Percentiles rank a stretch among this genome's conserved stretches.
Evolutionary conservation across 2,888 invertebrate species (phyloP).

Genomic region (Parnassius apollo): DNA sequence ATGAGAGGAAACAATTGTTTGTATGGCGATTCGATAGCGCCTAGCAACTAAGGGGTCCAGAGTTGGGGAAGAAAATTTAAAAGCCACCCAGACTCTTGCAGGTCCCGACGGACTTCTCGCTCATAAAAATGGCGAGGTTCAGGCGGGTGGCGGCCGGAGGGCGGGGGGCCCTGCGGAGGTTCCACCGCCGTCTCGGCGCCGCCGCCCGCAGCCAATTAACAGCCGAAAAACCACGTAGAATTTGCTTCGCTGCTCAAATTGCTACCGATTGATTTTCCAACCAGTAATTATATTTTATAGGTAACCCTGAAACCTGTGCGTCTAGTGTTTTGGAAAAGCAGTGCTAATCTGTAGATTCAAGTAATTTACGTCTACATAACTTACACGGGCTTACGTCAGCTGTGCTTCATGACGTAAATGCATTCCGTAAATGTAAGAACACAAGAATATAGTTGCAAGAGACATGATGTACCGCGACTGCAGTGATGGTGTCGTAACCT

Average conservation of each 20-base stretch:
- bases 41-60: conserved; percentile 51
- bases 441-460: conserved; percentile 13
- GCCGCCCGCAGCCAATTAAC: conserved; percentile 81
- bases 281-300: conserved; percentile 47
- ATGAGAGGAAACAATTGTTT: not conserved
- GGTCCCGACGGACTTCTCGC: conserved; percentile 68
- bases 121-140: conserved; percentile 70
- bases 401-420: not conserved
- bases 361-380: too few relatives aligned
- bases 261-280: conserved; percentile 78
- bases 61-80: conserved; percentile 61
- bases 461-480: conserved; percentile 44
- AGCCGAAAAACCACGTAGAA: conserved; percentile 73
- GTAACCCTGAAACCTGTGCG: not conserved
- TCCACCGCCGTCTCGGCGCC: conserved; percentile 80
- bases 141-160: conserved; percentile 63
- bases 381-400: not conserved
- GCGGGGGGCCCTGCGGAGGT: conserved; percentile 77
- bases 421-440: not conserved
- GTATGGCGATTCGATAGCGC: conserved; percentile 35
- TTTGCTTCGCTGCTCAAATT: conserved; percentile 75
- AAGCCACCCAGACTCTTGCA: conserved; percentile 63
- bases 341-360: too few relatives aligned
- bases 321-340: too few relatives aligned
- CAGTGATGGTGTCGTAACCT: conserved; percentile 63